Base-by-base conservation (phyloP, 2,113 vertebrate genomes). In the rabbit (Oryctolagus cuniculus) region DNA sequence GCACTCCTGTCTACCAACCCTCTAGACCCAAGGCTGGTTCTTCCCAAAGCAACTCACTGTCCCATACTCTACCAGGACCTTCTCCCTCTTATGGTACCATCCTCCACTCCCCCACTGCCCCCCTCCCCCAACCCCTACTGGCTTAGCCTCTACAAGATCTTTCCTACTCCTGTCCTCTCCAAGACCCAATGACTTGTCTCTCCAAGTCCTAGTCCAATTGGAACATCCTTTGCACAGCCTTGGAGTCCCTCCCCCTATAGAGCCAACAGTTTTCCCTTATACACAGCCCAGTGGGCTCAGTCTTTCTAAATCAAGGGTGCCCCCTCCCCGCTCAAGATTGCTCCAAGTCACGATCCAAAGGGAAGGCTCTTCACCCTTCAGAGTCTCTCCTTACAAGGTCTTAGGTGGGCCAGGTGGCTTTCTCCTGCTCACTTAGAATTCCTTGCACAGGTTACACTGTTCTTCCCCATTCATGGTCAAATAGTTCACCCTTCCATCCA, bases 401-500 rank as follows among this genome's bases (percentile, higher is more conserved):
- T 91, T 89, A 53, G 36, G 16, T 82, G 31, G 69, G 74, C 19
- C 79, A 79, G 11, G 1, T 94, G 66, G 31, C 94, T 89, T 90
- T 85, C 29, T 74, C 80, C 88, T 77, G 69, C 51, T 91, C 34
- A 92, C 44, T 55, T n/a, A 86, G 72, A 90, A 88, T 86, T 29
- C 79, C 31, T 58, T 22, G 3, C 44, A 78, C 31, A 87, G 38
- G 25, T 83, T 94, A 93, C 29, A 91, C 24, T 72, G 34, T 25
- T 82, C 72, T 83, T 90, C 31, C 38, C 86, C 66, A 91, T 87
- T 91, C 55, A 83, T 8, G 22, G 34, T 38, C 22, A 79, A 79
- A 21, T 66, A 70, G 67, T 51, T 91, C 12, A 38, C 63, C 74
- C 38, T 87, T 87, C 36, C 13, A 78, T 69, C 69, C 13, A 82